Evolutionary conservation across 2,797 vertebrate species (phyloP).

Genomic region (Rhinella marina): DNA sequence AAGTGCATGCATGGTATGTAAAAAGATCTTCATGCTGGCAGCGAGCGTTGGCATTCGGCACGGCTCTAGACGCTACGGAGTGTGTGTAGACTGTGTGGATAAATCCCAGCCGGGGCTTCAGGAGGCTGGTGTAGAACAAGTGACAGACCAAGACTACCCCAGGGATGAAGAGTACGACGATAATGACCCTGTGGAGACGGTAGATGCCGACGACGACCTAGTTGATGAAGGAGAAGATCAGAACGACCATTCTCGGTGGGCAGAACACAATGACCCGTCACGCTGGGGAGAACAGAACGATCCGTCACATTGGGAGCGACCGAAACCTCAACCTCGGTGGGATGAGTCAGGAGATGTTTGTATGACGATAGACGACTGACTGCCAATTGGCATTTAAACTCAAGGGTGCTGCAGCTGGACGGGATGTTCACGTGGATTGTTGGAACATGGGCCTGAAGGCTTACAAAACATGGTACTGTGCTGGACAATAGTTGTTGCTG

Average conservation of each 20-base stretch:
- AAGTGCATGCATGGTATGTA: slow-evolving; percentile 99
- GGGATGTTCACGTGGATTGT: slow-evolving; percentile 68
- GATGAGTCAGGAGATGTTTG: slow-evolving; percentile 87
- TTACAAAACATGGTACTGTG: slow-evolving; percentile 82
- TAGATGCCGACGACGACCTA: slow-evolving; percentile 85
- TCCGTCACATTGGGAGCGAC: slow-evolving; percentile 56
- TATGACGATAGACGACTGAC: slow-evolving; percentile 85
- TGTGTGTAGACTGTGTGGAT: slow-evolving; percentile 97
- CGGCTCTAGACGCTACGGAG: slow-evolving; percentile 95
- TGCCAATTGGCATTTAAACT: slow-evolving; percentile 74
- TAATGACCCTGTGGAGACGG: slow-evolving; percentile 84
- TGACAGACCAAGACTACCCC: slow-evolving; percentile 91
- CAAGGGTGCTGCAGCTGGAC: slow-evolving; percentile 84
- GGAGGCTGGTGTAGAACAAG: slow-evolving; percentile 86
- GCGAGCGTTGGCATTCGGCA: slow-evolving; percentile 98
- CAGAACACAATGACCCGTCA: slow-evolving; percentile 84
- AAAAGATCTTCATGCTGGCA: slow-evolving; percentile 99
- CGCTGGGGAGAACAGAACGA: slow-evolving; percentile 78
- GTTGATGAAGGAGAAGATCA: slow-evolving; percentile 82
- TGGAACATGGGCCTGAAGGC: slow-evolving; percentile 77
- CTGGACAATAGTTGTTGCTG: slow-evolving; percentile 83
- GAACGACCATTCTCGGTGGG: slow-evolving; percentile 85
- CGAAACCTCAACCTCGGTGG: slow-evolving; percentile 56
- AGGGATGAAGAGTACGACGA: slow-evolving; percentile 94
- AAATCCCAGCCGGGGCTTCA: slow-evolving; percentile 93